Evolutionary conservation across 1,140 invertebrate genomes (phyloP), one percentile per base, ranked within the genome.

Genomic region (Teleogryllus occipitalis): DNA sequence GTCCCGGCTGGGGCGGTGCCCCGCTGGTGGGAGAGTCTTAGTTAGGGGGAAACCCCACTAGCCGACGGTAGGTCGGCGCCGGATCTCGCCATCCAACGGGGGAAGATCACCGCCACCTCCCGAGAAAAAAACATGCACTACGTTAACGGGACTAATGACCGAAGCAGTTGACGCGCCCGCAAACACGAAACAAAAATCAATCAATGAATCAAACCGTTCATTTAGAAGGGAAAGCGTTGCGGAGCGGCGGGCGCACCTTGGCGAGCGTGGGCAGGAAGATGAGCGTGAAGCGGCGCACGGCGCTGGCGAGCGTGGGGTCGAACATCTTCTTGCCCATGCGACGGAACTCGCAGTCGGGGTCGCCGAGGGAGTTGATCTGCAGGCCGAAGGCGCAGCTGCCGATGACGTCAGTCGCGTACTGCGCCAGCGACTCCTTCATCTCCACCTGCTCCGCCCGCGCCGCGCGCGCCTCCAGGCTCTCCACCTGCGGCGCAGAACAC

Each of bases 331-430:
- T 80, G 0, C 83, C 84, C 47, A 84, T 82, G 65, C 79, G 75
- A 18, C 84, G 78, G 83, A 92, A 92, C 82, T 89, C 87, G 0
- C 88, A 86, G 47, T 90, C 83, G 0, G 87, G 84, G 82, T 89
- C 85, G 77, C 85, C 84, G 14, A 90, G 86, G 8, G 89, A 87
- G 76, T 90, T 88, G 80, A 89, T 89, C 22, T 91, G 87, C 7
- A 92, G 86, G 0, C 91, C 91, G 83, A 92, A 91, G 12, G 89
- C 90, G 54, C 90, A 88, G 47, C 85, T 89, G 0, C 89, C 90
- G 27, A 92, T 90, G 0, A 91, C 88, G 84, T 92, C 91, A 65
- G 90, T 91, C 0, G 90, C 88, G 81, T 88, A 92, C 75, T 88
- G 87, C 0, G 88, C 88, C 77, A 90, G 87, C 4, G 91, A 82